Conservation (phyloP, 2,113 vertebrate genomes). For the Sphaerodactylus townsendi region DNA sequence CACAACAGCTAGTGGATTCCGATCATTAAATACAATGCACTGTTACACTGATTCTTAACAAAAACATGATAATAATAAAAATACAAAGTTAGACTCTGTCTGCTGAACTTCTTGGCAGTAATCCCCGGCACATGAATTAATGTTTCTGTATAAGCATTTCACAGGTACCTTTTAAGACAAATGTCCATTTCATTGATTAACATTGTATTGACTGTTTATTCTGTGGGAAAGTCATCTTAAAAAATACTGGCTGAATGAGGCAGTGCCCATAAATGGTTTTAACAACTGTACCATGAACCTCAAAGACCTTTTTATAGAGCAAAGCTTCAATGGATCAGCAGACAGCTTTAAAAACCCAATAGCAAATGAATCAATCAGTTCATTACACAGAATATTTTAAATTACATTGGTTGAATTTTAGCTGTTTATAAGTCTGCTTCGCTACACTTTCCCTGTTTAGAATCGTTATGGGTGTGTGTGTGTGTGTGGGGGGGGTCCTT, state of each 20-base stretch:
- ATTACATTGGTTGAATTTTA: background rate
- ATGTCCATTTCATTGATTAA: background rate
- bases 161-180: background rate
- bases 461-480: no score
- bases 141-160: background rate
- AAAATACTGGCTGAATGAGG: background rate
- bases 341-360: background rate
- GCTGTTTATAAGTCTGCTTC: background rate
- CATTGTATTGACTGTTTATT: background rate
- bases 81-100: background rate
- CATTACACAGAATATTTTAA: conserved; percentile 1
- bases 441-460: background rate
- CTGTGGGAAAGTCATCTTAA: background rate
- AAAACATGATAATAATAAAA: background rate
- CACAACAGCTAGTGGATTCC: no score
- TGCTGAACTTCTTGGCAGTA: background rate
- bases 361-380: background rate
- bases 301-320: background rate
- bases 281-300: background rate
- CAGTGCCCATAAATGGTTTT: conserved; percentile 8
- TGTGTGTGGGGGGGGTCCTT: background rate
- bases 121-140: background rate
- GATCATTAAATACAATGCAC: no score
- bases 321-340: background rate
- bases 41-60: background rate